Evolutionary conservation across 2,888 invertebrate species (phyloP).

Genomic region (Trisateles emortualis): DNA sequence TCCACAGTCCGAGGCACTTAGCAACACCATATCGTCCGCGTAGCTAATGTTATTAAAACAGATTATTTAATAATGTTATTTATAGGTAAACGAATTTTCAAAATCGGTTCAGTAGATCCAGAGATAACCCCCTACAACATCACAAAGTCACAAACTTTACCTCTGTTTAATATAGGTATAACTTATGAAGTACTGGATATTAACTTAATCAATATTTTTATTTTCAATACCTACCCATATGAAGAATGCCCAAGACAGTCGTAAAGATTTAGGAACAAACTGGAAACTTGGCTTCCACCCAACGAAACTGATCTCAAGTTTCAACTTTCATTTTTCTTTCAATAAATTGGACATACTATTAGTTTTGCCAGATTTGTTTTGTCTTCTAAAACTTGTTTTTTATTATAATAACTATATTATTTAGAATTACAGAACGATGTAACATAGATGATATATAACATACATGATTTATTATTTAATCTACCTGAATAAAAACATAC

Average conservation of each 20-base stretch:
- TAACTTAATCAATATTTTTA: constrained; percentile 11
- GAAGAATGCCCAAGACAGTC: constrained; percentile 12
- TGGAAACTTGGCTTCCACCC: constrained; percentile 18
- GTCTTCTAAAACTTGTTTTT: background rate
- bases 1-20: too few species aligned
- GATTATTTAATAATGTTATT: too few species aligned
- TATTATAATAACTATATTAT: too few species aligned
- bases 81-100: too few species aligned
- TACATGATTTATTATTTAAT: too few species aligned
- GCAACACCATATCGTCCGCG: too few species aligned
- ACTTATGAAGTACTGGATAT: background rate
- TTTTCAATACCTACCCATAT: constrained; percentile 14
- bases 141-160: background rate
- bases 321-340: constrained; percentile 20
- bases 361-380: background rate
- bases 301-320: constrained; percentile 13
- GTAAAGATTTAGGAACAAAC: constrained; percentile 20
- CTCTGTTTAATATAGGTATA: background rate
- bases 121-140: too few species aligned
- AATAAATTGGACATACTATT: constrained; percentile 4
- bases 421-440: background rate
- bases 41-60: too few species aligned
- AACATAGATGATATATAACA: too few species aligned
- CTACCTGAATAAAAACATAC: too few species aligned
- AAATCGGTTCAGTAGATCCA: too few species aligned